Evolutionary conservation across 2,113 vertebrate genomes (phyloP).

Genomic region (Elgaria multicarinata): DNA sequence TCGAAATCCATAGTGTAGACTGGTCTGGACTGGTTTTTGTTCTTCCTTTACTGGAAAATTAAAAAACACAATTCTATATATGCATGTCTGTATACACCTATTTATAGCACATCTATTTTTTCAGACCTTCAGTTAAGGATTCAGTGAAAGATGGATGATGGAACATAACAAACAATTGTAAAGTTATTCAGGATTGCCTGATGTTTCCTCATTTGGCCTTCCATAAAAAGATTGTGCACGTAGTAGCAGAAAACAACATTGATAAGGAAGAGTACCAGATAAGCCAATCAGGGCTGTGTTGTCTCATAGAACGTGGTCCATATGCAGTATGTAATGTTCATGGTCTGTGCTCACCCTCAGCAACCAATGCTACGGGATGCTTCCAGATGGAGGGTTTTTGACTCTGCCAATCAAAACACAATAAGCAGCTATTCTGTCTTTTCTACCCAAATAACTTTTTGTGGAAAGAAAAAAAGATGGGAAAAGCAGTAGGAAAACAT

Average conservation of each 20-base stretch:
- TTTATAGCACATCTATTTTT: background rate
- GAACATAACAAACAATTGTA: background rate
- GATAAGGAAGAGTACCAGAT: background rate
- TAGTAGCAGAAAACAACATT: background rate
- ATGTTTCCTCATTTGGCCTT: background rate
- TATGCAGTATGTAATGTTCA: background rate
- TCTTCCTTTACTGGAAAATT: slow-evolving; percentile 83
- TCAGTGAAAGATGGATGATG: background rate
- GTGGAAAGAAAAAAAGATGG: no score
- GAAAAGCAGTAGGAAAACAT: no score
- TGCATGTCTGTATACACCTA: background rate
- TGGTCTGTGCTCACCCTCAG: background rate
- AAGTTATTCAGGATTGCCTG: background rate
- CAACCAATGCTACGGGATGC: no score
- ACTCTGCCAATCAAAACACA: no score
- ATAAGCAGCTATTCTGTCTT: no score
- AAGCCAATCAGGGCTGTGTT: background rate
- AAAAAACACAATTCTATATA: slow-evolving; percentile 39
- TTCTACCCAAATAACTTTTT: no score
- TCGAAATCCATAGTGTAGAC: slow-evolving; percentile 94
- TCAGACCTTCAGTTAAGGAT: background rate
- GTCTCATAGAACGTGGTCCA: background rate
- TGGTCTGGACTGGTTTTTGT: slow-evolving; percentile 88
- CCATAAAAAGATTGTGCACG: background rate
- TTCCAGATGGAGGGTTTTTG: no score